A percentile compares a stretch with the other conserved stretches of the same genome.
Conservation (phyloP, 2,888 invertebrate species). For the Cephus rjabovi region DNA sequence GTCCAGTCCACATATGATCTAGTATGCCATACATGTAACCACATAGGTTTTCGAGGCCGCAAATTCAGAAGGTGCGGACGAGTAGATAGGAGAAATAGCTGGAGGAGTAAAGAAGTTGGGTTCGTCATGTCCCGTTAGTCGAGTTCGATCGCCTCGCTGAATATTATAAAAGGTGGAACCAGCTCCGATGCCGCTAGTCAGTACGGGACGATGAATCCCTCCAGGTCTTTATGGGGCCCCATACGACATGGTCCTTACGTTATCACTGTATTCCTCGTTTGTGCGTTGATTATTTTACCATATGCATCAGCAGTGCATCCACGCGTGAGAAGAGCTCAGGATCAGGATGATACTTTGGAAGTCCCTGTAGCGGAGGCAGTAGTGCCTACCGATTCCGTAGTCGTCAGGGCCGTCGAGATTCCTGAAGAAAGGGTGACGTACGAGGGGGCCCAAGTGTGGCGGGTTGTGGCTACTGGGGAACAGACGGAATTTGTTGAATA, state of each 20-base stretch:
- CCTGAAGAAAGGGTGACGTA: slow-evolving; percentile 71
- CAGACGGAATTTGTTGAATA: slow-evolving; percentile 67
- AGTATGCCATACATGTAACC: neutral
- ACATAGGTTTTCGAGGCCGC: neutral
- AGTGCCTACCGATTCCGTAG: slow-evolving; percentile 37
- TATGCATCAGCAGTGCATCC: neutral
- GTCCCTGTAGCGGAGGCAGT: slow-evolving; percentile 29
- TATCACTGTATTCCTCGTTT: neutral
- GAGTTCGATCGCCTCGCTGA: slow-evolving; percentile 42
- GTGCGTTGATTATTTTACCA: neutral
- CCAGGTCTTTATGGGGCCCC: slow-evolving; percentile 19
- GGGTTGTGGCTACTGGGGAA: slow-evolving; percentile 71
- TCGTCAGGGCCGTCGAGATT: slow-evolving; percentile 47
- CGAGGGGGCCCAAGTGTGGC: slow-evolving; percentile 83
- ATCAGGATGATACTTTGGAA: slow-evolving; percentile 11
- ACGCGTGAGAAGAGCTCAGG: neutral
- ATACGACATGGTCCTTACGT: neutral
- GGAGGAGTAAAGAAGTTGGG: slow-evolving; percentile 12
- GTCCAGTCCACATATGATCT: neutral
- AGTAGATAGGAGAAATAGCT: neutral
- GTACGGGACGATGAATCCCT: slow-evolving; percentile 41
- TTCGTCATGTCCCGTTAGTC: slow-evolving; percentile 48
- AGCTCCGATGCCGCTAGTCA: slow-evolving; percentile 39
- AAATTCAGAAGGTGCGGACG: neutral
- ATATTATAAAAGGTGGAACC: slow-evolving; percentile 57